Conservation (phyloP, 1,140 invertebrate genomes). For the Lepidostoma basale region DNA sequence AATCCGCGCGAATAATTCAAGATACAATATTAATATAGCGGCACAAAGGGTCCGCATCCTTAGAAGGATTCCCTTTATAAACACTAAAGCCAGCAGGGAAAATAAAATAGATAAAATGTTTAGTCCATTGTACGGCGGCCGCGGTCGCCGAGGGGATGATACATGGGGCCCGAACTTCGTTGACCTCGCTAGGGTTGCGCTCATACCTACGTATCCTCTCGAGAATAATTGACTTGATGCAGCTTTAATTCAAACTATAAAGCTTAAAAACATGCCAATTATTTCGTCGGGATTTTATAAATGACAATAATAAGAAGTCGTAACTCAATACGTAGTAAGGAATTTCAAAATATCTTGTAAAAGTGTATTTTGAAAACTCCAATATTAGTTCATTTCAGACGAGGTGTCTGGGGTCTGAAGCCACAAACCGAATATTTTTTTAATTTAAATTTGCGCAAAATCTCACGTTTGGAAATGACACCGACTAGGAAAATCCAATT, state of each 20-base stretch:
- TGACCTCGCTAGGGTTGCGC: not conserved
- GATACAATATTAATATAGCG: conserved; percentile 43
- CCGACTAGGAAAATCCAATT: conserved; percentile 27
- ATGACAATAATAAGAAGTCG: too few relatives aligned
- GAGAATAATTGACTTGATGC: too few relatives aligned
- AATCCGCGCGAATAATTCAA: conserved; percentile 45
- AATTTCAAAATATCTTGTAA: too few relatives aligned
- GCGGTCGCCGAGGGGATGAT: conserved; percentile 11
- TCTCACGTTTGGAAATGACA: conserved; percentile 4
- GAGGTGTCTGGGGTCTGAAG: too few relatives aligned
- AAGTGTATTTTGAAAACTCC: too few relatives aligned
- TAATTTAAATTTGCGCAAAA: not conserved
- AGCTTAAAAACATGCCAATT: too few relatives aligned
- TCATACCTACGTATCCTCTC: too few relatives aligned
- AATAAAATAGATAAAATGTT: conserved; percentile 46
- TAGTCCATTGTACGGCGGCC: conserved; percentile 27
- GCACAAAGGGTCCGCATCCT: conserved; percentile 36
- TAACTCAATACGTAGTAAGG: too few relatives aligned
- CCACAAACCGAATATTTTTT: too few relatives aligned
- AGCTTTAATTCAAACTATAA: too few relatives aligned
- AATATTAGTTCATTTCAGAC: too few relatives aligned
- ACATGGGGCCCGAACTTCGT: conserved; percentile 29
- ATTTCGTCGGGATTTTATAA: too few relatives aligned
- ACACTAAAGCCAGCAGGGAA: conserved; percentile 42
- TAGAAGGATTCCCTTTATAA: conserved; percentile 40